Evolutionary conservation across 2,113 vertebrate species (phyloP), one percentile per base, ranked within the genome.

Genomic region (Mustela nigripes): DNA sequence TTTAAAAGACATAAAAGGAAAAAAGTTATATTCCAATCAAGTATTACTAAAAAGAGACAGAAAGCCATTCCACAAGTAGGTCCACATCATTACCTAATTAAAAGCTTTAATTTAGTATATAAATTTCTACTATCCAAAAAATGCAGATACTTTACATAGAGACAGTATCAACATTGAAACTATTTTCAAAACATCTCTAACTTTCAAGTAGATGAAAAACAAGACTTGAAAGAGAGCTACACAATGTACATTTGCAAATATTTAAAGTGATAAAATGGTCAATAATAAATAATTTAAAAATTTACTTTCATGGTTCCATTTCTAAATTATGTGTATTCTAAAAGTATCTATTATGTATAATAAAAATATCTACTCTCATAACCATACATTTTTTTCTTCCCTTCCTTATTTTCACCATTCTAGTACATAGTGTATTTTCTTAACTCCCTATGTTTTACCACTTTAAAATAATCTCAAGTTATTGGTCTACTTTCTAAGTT

Each of bases 401-500:
- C 31, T 22, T 83, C 33, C 22, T 76, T 67, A 9, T 45, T 45
- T 78, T 33, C 45, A 71, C 7, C 48, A 81, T 36, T 86, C 24
- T 74, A 73, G 50, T 8, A 74, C 3, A 42, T 2, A 73, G 65
- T 4, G 0, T 31, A 45, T 84, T 96, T 93, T 85, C 19, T 81
- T 65, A 42, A 4, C 24, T 48, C 71, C 21, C 58, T 74, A 50
- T 96, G 22, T 36, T 95, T 76, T 84, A 31, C 24, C 28, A 76
- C 45, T 63, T 93, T 84, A 63, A 71, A 92, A 85, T 48, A 45
- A 50, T 84, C 28, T 79, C 60, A 92, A 91, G 2, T 73, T 60
- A 83, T 39, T 69, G 28, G 15, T 74, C n/a, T 69, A 78, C 39
- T 88, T 95, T 80, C 78, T 62, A 97, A 92, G 45, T 90, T 65